These are phyloP conservation scores for Riparia riparia DNA, from an alignment of 2,113 vertebrate genomes.

Conservation along the genomic window DNA sequence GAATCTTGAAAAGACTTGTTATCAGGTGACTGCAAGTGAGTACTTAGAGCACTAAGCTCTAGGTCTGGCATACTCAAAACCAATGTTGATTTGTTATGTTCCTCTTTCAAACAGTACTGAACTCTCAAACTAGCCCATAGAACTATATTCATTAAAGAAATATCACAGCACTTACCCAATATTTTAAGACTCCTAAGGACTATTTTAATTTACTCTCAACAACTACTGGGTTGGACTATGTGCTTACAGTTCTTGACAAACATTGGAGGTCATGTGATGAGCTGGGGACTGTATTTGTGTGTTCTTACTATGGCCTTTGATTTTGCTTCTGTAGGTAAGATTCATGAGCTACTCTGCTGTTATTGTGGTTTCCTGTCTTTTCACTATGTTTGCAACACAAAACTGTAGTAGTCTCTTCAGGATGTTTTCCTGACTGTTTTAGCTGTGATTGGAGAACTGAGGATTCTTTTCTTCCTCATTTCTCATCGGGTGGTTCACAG, in stretches of 20 bases:
- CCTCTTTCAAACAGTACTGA: neutral
- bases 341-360: neutral
- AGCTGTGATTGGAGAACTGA: neutral
- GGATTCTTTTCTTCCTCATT: neutral
- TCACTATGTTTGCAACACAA: neutral
- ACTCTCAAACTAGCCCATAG: neutral
- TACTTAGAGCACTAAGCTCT: neutral
- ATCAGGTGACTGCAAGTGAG: neutral
- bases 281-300: neutral
- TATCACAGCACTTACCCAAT: rapidly evolving
- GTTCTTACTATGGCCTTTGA: neutral
- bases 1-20: neutral
- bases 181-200: neutral
- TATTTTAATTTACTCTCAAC: neutral
- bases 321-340: neutral
- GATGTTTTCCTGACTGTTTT: neutral
- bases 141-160: neutral
- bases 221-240: neutral
- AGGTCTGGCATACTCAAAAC: neutral
- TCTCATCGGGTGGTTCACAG: neutral
- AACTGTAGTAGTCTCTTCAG: neutral
- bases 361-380: neutral
- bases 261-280: neutral
- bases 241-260: neutral
- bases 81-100: neutral